Evolutionary conservation across 2,888 invertebrate genomes (phyloP).

Genomic region (Zygothrica quintamaculata): DNA sequence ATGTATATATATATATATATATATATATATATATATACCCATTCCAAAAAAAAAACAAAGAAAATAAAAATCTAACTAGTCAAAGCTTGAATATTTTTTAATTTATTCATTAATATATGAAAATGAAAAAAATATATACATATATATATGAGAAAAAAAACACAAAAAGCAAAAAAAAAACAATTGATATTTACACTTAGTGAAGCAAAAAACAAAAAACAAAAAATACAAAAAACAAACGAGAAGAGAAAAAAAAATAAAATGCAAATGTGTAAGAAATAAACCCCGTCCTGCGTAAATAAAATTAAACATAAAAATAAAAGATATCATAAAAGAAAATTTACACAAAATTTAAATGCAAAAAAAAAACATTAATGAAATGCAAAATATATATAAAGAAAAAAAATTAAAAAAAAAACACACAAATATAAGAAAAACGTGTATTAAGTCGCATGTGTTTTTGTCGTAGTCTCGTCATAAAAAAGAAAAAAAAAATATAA

Average conservation of each 20-base stretch:
- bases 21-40: conserved; percentile 9
- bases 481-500: conserved; percentile 32
- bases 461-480: conserved; percentile 80
- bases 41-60: conserved; percentile 27
- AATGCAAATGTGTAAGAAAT: conserved; percentile 80
- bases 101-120: conserved; percentile 74
- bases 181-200: conserved; percentile 83
- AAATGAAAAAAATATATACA: conserved; percentile 61
- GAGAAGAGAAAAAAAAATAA: conserved; percentile 57
- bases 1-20: conserved; percentile 11
- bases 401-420: conserved; percentile 60
- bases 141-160: conserved; percentile 51
- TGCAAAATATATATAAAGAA: conserved; percentile 60
- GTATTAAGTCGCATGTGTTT: conserved; percentile 78
- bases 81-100: conserved; percentile 82
- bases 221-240: conserved; percentile 48
- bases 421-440: conserved; percentile 57
- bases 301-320: conserved; percentile 74
- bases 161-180: conserved; percentile 53
- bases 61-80: conserved; percentile 73
- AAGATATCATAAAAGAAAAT: conserved; percentile 75
- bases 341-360: conserved; percentile 78
- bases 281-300: conserved; percentile 84
- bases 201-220: conserved; percentile 67
- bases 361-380: conserved; percentile 57